A percentile compares a stretch with the other conserved stretches of the same genome.
Conservation (phyloP, 2,113 vertebrate species). For the Mormyrus iriodes region DNA sequence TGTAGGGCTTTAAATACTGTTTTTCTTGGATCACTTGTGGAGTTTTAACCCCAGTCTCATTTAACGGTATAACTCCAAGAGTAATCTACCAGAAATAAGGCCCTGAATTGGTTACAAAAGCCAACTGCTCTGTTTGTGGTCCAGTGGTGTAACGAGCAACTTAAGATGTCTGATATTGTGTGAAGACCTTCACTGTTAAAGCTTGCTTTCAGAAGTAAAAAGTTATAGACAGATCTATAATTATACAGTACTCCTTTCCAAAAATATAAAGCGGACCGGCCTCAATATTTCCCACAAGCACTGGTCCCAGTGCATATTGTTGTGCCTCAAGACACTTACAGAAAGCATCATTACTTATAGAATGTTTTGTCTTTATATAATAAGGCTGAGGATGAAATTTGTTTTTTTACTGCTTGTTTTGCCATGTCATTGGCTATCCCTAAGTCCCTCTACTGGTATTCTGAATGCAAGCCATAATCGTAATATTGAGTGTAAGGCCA, state of each 20-base stretch:
- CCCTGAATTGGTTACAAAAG: neutral
- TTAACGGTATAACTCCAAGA: neutral
- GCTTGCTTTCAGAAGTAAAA: neutral
- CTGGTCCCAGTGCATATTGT: neutral
- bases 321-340: neutral
- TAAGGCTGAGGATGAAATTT: neutral
- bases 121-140: neutral
- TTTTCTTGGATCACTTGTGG: neutral
- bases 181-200: neutral
- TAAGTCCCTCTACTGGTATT: neutral
- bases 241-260: neutral
- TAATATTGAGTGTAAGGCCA: neutral
- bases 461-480: neutral
- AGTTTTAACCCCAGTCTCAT: neutral
- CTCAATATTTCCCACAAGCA: neutral
- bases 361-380: neutral
- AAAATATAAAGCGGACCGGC: neutral
- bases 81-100: neutral
- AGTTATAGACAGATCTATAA: neutral
- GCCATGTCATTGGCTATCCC: neutral
- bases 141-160: neutral
- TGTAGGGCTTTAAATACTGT: neutral
- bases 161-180: neutral
- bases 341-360: neutral
- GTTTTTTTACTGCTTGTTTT: neutral